Evolutionary conservation across 2,113 vertebrate species (phyloP).

Genomic region (Dolichotis patagonum): DNA sequence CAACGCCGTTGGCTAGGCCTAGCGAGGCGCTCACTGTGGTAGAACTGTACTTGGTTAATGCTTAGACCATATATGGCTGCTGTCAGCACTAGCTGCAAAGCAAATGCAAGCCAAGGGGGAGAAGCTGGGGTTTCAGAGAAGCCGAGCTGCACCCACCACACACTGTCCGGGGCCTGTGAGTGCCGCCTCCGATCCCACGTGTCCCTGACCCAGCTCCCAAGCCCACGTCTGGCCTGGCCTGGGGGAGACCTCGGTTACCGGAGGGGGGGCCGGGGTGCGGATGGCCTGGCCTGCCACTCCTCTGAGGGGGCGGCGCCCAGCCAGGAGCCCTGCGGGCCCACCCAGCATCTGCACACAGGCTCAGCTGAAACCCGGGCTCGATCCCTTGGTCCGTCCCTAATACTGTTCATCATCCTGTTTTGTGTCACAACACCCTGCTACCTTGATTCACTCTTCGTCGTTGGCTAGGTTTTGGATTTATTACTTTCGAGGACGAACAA

Average conservation of each 20-base stretch:
- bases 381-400: constrained; percentile 96
- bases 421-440: constrained; percentile 99
- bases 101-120: constrained; percentile 93
- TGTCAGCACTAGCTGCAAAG: constrained; percentile 98
- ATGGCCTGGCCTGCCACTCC: not conserved
- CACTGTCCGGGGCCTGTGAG: no score
- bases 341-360: constrained; percentile 3
- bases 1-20: constrained; percentile 96
- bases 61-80: constrained; percentile 93
- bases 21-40: constrained; percentile 92
- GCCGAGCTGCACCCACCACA: constrained; percentile 82
- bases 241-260: no score
- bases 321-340: not conserved
- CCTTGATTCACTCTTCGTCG: constrained; percentile 99
- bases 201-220: not conserved
- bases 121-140: constrained; percentile 95
- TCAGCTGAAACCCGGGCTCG: constrained; percentile 94
- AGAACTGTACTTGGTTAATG: constrained; percentile 90
- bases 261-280: no score
- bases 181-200: no score
- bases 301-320: not conserved
- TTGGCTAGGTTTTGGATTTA: constrained; percentile 99
- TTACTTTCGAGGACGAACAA: constrained; percentile 99
- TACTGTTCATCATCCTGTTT: constrained; percentile 99
- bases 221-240: not conserved